Base-by-base conservation (phyloP, 2,113 vertebrate genomes). In the Vireo altiloquus region DNA sequence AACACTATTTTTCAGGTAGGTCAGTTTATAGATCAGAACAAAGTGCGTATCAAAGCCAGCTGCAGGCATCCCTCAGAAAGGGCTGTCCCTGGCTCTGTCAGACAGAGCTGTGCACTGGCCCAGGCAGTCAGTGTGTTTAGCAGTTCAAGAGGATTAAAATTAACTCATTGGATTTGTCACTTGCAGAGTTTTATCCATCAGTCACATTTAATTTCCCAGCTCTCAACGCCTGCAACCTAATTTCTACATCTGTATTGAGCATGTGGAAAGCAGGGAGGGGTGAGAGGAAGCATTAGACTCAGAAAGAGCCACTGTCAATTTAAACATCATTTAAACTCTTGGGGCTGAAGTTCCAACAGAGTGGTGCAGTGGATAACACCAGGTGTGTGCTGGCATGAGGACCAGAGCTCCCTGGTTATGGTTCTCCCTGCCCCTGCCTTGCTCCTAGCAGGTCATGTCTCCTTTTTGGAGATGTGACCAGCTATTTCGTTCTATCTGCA, bases 151-250 rank as follows among this genome's bases (percentile, higher is more conserved):
- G 24, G 89, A 91, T 94, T 95, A 87, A 90, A 92, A 56, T 0
- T 1, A 87, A 87, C 76, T 87, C 76, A 82, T 50, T 90, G 79
- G 76, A 94, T 96, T 89, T 93, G 76, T 90, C 86, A 94, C 72
- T 93, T 94, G 59, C 60, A 75, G 88, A 74, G 76, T 61, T 90
- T 94, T 93, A 81, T 92, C 80, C 76, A 83, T 46, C 53, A 92
- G 70, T 68, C 68, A 76, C 87, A 74, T 95, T 95, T 94, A 82
- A 93, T 82, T 91, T 96, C 47, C 52, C 66, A 80, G 49, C 35
- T 96, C 79, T 92, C 59, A 40, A 19, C 15, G 50, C 40, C 49
- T 93, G 57, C 82, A 94, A 53, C 57, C 28, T 72, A 72, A 88
- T 97, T 96, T 87, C 80, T 84, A 61, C 84, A 57, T 72, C 70